A percentile compares a stretch with the other conserved stretches of the same genome.
Evolutionary conservation across 2,888 invertebrate genomes (phyloP).

Genomic region (Lysandra coridon): DNA sequence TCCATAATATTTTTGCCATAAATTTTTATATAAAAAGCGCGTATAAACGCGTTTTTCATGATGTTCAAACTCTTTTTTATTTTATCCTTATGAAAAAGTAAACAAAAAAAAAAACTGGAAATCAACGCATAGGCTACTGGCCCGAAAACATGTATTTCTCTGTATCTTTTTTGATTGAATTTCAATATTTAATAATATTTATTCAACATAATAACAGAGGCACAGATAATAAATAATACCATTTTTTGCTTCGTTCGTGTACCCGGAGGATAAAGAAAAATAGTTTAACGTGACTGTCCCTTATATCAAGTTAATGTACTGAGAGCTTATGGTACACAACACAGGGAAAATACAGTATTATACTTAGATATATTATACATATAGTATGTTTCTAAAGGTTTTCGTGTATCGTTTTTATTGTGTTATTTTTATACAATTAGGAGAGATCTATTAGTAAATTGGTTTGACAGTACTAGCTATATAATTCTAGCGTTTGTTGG

Average conservation of each 20-base stretch:
- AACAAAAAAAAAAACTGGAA: too few relatives aligned
- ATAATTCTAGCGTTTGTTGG: not conserved
- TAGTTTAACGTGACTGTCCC: constrained; percentile 10
- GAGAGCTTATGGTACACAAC: constrained; percentile 4
- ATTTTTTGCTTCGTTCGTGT: not conserved
- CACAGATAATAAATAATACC: not conserved
- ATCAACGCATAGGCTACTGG: too few relatives aligned
- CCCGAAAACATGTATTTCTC: too few relatives aligned
- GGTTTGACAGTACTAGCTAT: not conserved
- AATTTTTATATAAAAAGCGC: too few relatives aligned
- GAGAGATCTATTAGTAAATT: not conserved
- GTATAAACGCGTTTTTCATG: too few relatives aligned
- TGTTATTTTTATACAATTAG: not conserved
- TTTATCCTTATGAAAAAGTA: too few relatives aligned
- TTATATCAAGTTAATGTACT: constrained; percentile 8
- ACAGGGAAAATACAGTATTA: not conserved
- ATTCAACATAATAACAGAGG: too few relatives aligned
- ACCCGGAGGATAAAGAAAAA: not conserved
- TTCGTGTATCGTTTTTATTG: not conserved
- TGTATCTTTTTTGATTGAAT: too few relatives aligned
- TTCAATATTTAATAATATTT: too few relatives aligned
- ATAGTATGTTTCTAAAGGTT: not conserved
- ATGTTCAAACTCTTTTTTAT: too few relatives aligned
- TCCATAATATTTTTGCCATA: too few relatives aligned
- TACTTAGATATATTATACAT: not conserved